Evolutionary conservation across 2,888 invertebrate species (phyloP), one percentile per base, ranked within the genome.

Genomic region (Aspidiotus rigidus): DNA sequence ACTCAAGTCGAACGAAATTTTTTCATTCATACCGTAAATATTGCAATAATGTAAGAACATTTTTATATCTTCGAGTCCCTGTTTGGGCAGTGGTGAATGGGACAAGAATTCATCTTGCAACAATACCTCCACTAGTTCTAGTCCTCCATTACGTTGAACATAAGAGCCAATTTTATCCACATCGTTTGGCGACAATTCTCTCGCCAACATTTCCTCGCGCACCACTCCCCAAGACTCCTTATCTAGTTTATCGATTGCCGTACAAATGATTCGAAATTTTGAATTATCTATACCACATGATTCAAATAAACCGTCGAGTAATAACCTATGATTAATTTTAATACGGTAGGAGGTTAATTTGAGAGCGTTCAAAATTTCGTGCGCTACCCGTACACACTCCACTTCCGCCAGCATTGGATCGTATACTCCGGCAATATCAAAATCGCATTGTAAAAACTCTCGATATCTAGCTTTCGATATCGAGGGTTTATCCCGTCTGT

Each of bases 371-470:
- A 99, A 79, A 70, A 98, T 92, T 81, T 99, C 98, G n/a, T 86
- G 83, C 0, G 97, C 89, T 63, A 99, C 90, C 76, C 90, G 88
- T 0, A 99, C 84, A 77, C 98, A 99, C 78, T 99, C 99, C 0
- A 91, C 92, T 79, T 99, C 99, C 0, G 99, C 93, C 64, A 99
- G 83, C 99, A 99, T 98, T 0, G 86, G 84, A 79, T 98, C 99
- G 76, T 90, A 98, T 71, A 86, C 84, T 16, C 99, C 99, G 64
- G 98, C 98, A 76, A 99, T 98, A 78, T 99, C 99, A 79, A 99
- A 99, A 85, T 99, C 99, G 81, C 99, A 99, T 81, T 99, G 99
- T 81, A 95, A 98, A 81, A 99, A 99, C 79, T 99, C 99, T 73
- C 99, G 83, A 77, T 94, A 99, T 74, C 99, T 84, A 40, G 99